Evolutionary conservation across 2,888 invertebrate genomes (phyloP).

Genomic region (Ophion obscuratus): DNA sequence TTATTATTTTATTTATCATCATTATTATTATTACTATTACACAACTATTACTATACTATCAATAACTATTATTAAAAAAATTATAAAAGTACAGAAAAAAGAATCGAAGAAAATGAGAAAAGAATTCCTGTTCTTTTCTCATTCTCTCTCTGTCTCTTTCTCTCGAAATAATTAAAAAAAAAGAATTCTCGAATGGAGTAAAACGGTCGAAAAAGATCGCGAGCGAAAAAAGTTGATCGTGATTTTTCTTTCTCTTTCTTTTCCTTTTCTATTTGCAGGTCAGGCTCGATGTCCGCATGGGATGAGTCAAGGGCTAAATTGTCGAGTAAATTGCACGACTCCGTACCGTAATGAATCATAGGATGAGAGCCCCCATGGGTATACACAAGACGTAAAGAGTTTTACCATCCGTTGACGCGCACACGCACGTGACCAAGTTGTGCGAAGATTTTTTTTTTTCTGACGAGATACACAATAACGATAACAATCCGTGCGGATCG

Average conservation of each 20-base stretch:
- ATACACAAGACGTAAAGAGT: conserved; percentile 43
- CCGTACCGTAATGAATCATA: conserved; percentile 54
- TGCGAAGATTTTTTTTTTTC: not conserved
- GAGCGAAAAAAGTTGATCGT: not conserved
- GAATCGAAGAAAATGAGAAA: too few species aligned
- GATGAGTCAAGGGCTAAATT: conserved; percentile 42
- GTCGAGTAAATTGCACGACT: conserved; percentile 31
- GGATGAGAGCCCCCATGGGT: conserved; percentile 55
- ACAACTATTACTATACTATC: too few species aligned
- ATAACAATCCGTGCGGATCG: not conserved
- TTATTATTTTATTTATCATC: too few species aligned
- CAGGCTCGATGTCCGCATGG: conserved; percentile 53
- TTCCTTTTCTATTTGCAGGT: conserved; percentile 35
- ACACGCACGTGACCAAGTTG: not conserved
- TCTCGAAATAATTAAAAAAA: too few species aligned
- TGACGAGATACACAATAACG: not conserved
- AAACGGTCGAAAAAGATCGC: not conserved
- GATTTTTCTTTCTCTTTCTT: not conserved
- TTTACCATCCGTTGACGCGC: conserved; percentile 16
- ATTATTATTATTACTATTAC: too few species aligned
- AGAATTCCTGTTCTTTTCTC: not conserved
- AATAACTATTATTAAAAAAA: too few species aligned
- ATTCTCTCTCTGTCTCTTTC: not conserved
- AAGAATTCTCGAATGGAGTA: not conserved
- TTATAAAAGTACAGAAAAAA: too few species aligned